Percentiles rank a stretch among this genome's conserved stretches.
Evolutionary conservation across 37 sponge, comb jelly and placozoan species (phyloP).

Genomic region (Crambe crambe): DNA sequence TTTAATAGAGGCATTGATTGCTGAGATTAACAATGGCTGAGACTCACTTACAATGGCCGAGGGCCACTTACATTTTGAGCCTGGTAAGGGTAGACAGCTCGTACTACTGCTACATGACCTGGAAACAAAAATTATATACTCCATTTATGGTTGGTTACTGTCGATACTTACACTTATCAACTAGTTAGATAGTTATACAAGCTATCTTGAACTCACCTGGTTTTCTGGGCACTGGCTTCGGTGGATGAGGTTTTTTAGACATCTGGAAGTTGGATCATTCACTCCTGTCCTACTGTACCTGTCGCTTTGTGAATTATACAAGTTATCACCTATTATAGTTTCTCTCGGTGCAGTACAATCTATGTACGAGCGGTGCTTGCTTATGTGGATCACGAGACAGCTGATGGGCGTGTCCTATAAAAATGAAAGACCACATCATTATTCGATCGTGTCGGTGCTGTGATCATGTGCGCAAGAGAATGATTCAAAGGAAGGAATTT

Average conservation of each 20-base stretch:
- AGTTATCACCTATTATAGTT: too few relatives aligned
- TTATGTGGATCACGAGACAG: not conserved
- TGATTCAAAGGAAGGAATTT: too few relatives aligned
- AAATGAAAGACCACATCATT: too few relatives aligned
- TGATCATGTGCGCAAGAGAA: not conserved
- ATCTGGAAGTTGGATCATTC: not conserved
- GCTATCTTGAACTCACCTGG: constrained; percentile 31
- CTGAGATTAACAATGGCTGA: too few relatives aligned
- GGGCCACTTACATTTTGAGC: constrained; percentile 80
- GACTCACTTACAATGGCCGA: too few relatives aligned
- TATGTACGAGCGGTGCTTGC: too few relatives aligned
- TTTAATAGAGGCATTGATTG: too few relatives aligned
- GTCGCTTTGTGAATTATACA: too few relatives aligned
- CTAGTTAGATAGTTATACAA: not conserved
- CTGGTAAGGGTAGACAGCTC: constrained; percentile 80
- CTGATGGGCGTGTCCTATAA: not conserved
- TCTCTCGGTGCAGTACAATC: too few relatives aligned
- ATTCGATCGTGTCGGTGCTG: too few relatives aligned
- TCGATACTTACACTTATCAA: not conserved
- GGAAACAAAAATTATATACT: not conserved
- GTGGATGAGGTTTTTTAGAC: constrained; percentile 53
- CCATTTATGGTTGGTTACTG: too few relatives aligned
- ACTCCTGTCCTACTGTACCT: not conserved
- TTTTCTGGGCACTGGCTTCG: constrained; percentile 65
- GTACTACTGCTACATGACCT: constrained; percentile 85